A percentile compares a stretch with the other conserved stretches of the same genome.
phyloP scores from a whole-genome alignment of 2,113 vertebrate genomes.

The Nipponia nippon region DNA sequence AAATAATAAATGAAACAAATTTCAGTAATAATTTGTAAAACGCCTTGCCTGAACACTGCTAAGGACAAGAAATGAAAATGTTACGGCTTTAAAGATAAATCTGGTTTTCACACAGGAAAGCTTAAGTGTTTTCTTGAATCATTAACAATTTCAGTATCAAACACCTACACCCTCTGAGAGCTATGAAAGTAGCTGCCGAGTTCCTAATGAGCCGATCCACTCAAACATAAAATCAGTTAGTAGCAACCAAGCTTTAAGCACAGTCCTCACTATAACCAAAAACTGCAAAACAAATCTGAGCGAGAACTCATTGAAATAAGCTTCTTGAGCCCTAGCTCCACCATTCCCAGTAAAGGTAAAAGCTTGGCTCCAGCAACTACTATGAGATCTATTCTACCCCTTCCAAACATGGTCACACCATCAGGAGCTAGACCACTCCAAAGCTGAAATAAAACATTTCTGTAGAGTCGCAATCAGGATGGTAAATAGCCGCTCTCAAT shows the following conservation, averaged over 20 bases:
- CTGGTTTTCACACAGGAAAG: not conserved
- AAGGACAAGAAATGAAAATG: not conserved
- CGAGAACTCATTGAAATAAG: not conserved
- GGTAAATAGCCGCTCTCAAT: not conserved
- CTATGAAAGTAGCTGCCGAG: not conserved
- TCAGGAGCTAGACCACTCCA: not conserved
- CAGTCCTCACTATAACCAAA: not conserved
- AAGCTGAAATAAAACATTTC: not conserved
- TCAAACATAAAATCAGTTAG: not conserved
- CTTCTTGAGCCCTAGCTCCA: not conserved
- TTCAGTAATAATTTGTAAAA: not conserved
- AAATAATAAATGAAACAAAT: not conserved
- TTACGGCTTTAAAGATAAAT: not conserved
- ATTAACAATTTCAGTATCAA: not conserved
- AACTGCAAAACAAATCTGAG: not conserved
- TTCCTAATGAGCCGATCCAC: not conserved
- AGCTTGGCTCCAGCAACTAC: not conserved
- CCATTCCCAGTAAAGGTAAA: not conserved
- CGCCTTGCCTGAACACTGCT: not conserved
- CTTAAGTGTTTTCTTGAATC: not conserved
- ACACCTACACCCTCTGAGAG: not conserved
- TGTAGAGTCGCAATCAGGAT: not conserved
- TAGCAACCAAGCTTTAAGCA: not conserved
- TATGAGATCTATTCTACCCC: not conserved
- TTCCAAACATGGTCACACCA: not conserved